Evolutionary conservation across 2,888 invertebrate species (phyloP).

Genomic region (Sympetrum striolatum): DNA sequence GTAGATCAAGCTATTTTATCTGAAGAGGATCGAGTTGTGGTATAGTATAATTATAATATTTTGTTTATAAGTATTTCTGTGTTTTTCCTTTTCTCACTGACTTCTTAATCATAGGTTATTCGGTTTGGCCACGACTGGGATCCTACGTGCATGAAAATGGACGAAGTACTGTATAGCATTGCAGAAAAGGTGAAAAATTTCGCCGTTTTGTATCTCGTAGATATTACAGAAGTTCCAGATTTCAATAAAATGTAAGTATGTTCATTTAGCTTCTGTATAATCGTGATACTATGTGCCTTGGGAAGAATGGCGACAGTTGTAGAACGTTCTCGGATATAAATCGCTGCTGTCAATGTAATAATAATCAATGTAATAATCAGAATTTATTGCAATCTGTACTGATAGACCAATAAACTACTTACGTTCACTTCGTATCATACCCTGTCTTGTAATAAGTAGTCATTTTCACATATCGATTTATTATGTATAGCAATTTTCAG

Average conservation of each 20-base stretch:
- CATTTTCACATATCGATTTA: too few species aligned
- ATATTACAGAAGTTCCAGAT: slow-evolving; percentile 97
- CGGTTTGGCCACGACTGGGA: slow-evolving; percentile 99
- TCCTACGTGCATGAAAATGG: slow-evolving; percentile 99
- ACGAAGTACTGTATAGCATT: slow-evolving; percentile 94
- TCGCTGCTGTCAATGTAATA: too few species aligned
- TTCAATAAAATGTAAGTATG: slow-evolving; percentile 94
- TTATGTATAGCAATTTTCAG: too few species aligned
- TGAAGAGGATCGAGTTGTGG: slow-evolving; percentile 97
- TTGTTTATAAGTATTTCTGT: background rate
- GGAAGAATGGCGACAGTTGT: too few species aligned
- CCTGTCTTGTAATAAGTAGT: too few species aligned
- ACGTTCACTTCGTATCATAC: too few species aligned
- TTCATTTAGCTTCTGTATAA: too few species aligned
- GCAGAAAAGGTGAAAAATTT: slow-evolving; percentile 99
- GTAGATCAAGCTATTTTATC: slow-evolving; percentile 99
- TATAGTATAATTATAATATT: slow-evolving; percentile 62
- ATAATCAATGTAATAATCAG: too few species aligned
- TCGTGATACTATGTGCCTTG: background rate
- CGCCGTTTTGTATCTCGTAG: slow-evolving; percentile 96
- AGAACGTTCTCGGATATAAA: too few species aligned
- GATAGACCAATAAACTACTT: too few species aligned
- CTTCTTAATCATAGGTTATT: slow-evolving; percentile 72
- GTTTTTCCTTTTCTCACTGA: background rate
- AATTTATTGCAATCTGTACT: too few species aligned